Evolutionary conservation across 1,140 invertebrate species (phyloP).

Genomic region (Neocloeon triangulifer): DNA sequence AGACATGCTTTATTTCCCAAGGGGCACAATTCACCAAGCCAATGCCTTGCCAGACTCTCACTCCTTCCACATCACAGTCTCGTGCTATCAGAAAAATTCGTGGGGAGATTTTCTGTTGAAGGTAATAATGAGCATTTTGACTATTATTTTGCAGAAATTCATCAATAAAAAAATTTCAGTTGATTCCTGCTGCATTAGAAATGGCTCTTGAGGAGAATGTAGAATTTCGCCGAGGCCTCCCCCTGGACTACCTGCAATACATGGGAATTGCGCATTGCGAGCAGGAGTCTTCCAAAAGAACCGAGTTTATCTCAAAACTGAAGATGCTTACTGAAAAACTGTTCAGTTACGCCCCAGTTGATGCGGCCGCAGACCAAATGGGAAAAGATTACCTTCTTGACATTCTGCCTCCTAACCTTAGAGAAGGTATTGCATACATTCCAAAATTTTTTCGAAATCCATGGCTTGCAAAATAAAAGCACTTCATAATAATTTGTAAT

Average conservation of each 20-base stretch:
- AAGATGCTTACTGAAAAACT: slow-evolving; percentile 36
- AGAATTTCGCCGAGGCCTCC: slow-evolving; percentile 56
- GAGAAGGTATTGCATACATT: slow-evolving; percentile 17
- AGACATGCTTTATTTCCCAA: slow-evolving; percentile 77
- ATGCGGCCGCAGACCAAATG: slow-evolving; percentile 66
- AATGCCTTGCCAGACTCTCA: slow-evolving; percentile 46
- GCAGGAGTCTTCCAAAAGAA: slow-evolving; percentile 22
- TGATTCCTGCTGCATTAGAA: slow-evolving; percentile 54
- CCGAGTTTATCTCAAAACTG: slow-evolving; percentile 29
- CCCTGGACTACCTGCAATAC: slow-evolving; percentile 47
- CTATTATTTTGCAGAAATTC: too few relatives aligned
- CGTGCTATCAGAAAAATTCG: slow-evolving; percentile 72
- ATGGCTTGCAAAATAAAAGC: too few relatives aligned
- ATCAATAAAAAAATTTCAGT: slow-evolving; percentile 17
- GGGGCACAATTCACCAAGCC: slow-evolving; percentile 86
- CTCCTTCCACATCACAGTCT: slow-evolving; percentile 83
- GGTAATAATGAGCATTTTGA: too few relatives aligned
- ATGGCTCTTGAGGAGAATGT: slow-evolving; percentile 42
- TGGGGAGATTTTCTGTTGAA: slow-evolving; percentile 75
- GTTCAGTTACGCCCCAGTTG: slow-evolving; percentile 41
- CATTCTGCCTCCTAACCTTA: slow-evolving; percentile 61
- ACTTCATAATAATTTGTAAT: too few relatives aligned
- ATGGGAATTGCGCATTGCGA: slow-evolving; percentile 43
- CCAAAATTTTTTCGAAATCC: background rate
- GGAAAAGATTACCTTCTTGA: slow-evolving; percentile 63